Conservation (phyloP, 2,113 vertebrate species). For the Antennarius striatus region DNA sequence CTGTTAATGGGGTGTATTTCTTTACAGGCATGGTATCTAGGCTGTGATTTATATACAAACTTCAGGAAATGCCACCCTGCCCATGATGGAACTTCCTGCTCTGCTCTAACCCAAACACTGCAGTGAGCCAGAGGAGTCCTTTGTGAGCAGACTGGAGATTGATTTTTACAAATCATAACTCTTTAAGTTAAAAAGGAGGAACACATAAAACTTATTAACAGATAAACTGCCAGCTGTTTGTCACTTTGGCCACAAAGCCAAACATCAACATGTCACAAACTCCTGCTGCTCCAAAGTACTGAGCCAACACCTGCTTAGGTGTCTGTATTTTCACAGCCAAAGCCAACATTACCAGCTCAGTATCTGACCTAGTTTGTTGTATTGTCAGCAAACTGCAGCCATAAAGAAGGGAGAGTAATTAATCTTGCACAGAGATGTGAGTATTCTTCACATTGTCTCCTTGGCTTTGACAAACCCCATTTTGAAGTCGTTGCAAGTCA, state of each 20-base stretch:
- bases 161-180: constrained; percentile 2
- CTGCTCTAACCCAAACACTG: constrained; percentile 64
- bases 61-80: constrained; percentile 77
- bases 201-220: no score
- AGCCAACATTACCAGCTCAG: constrained; percentile 16
- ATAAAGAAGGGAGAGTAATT: constrained; percentile 58
- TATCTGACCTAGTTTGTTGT: constrained; percentile 46
- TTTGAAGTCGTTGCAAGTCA: constrained; percentile 49
- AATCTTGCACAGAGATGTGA: constrained; percentile 59
- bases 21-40: constrained; percentile 14
- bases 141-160: neutral
- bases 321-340: neutral
- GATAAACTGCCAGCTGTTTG: constrained; percentile 2
- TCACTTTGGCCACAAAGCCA: neutral
- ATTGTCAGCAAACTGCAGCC: constrained; percentile 51
- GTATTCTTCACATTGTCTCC: constrained; percentile 50
- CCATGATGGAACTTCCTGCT: constrained; percentile 65
- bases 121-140: neutral
- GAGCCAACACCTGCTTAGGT: constrained; percentile 52
- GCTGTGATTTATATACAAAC: constrained; percentile 54
- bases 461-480: constrained; percentile 50
- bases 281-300: neutral
- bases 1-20: neutral
- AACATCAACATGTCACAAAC: neutral
- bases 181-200: no score